Evolutionary conservation across 2,797 vertebrate genomes (phyloP), one percentile per base, ranked within the genome.

Genomic region (Eidolon dupreanum): DNA sequence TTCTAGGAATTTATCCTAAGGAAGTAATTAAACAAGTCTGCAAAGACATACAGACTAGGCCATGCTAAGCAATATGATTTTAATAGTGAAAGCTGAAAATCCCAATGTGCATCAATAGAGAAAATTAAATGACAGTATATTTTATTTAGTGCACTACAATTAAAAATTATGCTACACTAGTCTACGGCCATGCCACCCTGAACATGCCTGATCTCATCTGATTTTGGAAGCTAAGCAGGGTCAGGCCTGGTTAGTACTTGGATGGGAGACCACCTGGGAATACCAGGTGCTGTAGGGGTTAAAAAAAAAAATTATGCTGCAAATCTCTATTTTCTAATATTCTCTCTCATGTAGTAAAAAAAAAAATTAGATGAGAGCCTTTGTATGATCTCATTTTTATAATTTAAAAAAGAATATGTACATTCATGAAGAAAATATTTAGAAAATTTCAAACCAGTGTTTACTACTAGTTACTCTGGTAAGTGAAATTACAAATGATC

Each of bases 131-230:
- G 41, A 78, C 73, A 77, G 51, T 38, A 12, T 78, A 70, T 51
- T 61, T 49, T 38, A 46, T 43, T 41, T 11, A 57, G n/a, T 38
- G 5, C 19, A 55, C 68, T 74, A 55, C 51, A 57, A 88, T 61
- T 70, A 68, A 83, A 88, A 95, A 92, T 63, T 77, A 92, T 55
- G 68, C 57, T 95, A 78, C 26, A 65, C 43, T 15, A 49, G 46
- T 49, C 46, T 49, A 49, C 3, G 13, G 46, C 46, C 3, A 49
- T 15, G 46, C 12, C 46, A 49, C 46, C 46, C 46, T 49, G 46
- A 15, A 49, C 46, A 49, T 49, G 46, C 46, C 46, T 49, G 12
- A 49, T 49, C 46, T 15, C 46, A 49, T 49, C 46, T 49, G 46
- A 49, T 49, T 49, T 49, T 49, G 46, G 46, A 49, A 49, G 46